A percentile compares a stretch with the other conserved stretches of the same genome.
Evolutionary conservation across 2,888 invertebrate species (phyloP).

Genomic region (Coelinius sp.): DNA sequence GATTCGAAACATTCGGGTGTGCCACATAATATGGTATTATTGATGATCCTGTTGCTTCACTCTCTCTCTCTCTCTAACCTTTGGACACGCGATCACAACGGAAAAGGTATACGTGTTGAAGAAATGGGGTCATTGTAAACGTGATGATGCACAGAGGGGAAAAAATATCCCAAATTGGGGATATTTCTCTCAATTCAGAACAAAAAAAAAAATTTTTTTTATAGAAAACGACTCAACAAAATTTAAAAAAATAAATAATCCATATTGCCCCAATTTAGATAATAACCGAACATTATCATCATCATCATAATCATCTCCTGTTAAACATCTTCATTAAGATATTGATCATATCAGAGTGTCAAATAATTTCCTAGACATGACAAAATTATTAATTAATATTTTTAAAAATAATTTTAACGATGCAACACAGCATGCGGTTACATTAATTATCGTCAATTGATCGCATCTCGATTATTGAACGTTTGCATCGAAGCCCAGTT

Average conservation of each 20-base stretch:
- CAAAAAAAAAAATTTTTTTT: too few species aligned
- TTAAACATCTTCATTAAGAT: neutral
- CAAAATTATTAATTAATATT: neutral
- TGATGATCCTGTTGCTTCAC: slow-evolving; percentile 50
- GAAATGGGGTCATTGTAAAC: slow-evolving; percentile 18
- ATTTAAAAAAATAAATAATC: too few species aligned
- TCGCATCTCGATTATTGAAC: slow-evolving; percentile 26
- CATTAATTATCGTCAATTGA: slow-evolving; percentile 29
- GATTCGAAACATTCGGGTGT: slow-evolving; percentile 42
- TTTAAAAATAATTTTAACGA: neutral
- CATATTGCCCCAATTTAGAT: too few species aligned
- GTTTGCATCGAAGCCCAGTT: slow-evolving; percentile 17
- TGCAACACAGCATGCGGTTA: slow-evolving; percentile 17
- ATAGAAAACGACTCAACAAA: too few species aligned
- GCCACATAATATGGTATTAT: slow-evolving; percentile 53
- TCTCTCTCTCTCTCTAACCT: slow-evolving; percentile 42
- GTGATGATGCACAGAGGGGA: slow-evolving; percentile 11
- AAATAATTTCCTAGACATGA: neutral
- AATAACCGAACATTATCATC: too few species aligned
- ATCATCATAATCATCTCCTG: too few species aligned
- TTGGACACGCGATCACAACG: slow-evolving; percentile 12
- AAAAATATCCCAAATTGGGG: too few species aligned
- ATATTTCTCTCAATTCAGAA: too few species aligned
- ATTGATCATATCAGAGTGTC: too few species aligned
- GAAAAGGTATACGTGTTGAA: neutral